These are phyloP conservation scores for Alexandromys oeconomus DNA, from an alignment of 2,797 vertebrate genomes.

Conservation along the genomic window DNA sequence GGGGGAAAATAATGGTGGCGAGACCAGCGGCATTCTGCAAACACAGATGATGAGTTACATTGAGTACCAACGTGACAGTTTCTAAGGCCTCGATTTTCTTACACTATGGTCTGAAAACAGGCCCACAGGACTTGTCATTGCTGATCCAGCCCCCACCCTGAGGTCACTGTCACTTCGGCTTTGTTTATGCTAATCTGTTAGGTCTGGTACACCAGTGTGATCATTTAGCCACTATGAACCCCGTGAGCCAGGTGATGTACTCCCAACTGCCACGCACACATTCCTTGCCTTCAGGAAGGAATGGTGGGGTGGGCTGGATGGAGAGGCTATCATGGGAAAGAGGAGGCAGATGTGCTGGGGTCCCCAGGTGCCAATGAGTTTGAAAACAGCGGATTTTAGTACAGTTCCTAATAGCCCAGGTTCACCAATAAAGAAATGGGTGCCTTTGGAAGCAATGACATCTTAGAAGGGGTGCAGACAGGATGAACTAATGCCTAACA, in stretches of 20 bases:
- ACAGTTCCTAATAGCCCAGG: neutral
- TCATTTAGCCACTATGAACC: neutral
- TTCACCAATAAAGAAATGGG: neutral
- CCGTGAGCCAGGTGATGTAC: neutral
- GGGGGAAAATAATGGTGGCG: neutral
- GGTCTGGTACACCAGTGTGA: neutral
- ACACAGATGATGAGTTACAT: neutral
- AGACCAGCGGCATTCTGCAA: neutral
- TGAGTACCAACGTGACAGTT: neutral
- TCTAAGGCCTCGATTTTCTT: neutral
- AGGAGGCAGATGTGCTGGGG: neutral
- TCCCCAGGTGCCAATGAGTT: neutral
- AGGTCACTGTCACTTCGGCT: neutral
- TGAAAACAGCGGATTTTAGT: neutral
- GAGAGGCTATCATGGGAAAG: neutral
- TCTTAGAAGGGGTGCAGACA: neutral
- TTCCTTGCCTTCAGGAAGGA: neutral
- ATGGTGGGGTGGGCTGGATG: neutral
- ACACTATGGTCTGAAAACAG: neutral
- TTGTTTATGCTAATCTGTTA: neutral
- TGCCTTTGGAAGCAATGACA: neutral
- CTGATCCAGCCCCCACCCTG: neutral
- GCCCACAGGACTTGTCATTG: neutral
- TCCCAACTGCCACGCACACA: neutral
- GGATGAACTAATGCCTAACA: neutral